Conservation (phyloP, 2,888 invertebrate species). For the Drosophila bunnanda region DNA sequence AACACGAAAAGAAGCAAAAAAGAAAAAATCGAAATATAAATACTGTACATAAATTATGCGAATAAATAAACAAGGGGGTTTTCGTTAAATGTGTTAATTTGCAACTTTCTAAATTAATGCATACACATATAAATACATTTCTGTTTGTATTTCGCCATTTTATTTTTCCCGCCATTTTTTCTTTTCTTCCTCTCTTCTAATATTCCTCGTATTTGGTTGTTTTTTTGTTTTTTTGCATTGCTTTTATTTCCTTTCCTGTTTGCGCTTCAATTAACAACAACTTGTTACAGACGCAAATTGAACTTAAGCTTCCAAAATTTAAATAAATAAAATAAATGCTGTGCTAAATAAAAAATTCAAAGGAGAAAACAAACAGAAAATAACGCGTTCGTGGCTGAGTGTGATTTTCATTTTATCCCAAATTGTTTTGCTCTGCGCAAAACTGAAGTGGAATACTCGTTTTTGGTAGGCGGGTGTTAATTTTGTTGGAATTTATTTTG, state of each 20-base stretch:
- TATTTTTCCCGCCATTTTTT: conserved; percentile 55
- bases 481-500: conserved; percentile 67
- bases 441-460: conserved; percentile 24
- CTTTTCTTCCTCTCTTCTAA: conserved; percentile 22
- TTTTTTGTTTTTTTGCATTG: conserved; percentile 11
- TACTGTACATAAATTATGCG: conserved; percentile 57
- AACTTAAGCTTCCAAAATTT: conserved; percentile 56
- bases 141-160: conserved; percentile 59
- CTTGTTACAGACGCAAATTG: conserved; percentile 78
- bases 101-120: conserved; percentile 68
- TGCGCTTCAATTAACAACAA: conserved; percentile 78
- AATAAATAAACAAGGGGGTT: conserved; percentile 52
- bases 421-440: conserved; percentile 21
- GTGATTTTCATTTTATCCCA: conserved; percentile 65
- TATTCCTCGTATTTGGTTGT: not conserved
- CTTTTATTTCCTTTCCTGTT: conserved; percentile 65
- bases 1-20: conserved; percentile 13
- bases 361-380: conserved; percentile 24
- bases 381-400: conserved; percentile 42
- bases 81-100: conserved; percentile 70
- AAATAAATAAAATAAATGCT: conserved; percentile 61
- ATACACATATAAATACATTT: conserved; percentile 11
- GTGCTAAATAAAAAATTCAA: conserved; percentile 56
- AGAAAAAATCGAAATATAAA: conserved; percentile 49
- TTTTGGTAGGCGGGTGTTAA: conserved; percentile 62